A percentile compares a stretch with the other conserved stretches of the same genome.
Conservation (phyloP, 2,888 invertebrate genomes). For the Nemapogon koenigi region DNA sequence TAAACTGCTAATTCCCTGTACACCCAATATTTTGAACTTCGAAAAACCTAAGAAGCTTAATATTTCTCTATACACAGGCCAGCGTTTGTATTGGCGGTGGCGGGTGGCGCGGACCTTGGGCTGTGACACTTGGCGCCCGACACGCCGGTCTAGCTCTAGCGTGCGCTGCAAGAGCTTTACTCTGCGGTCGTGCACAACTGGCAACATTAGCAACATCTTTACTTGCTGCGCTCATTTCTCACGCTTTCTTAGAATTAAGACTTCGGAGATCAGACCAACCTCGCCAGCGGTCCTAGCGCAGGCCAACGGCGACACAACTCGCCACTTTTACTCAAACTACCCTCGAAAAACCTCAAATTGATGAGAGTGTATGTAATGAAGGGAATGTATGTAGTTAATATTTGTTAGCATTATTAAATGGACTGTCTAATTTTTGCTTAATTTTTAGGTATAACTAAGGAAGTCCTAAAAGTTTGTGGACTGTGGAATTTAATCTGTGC, state of each 20-base stretch:
- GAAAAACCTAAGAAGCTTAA: background rate
- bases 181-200: constrained; percentile 62
- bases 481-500: no score
- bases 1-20: no score
- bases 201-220: constrained; percentile 48
- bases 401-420: no score
- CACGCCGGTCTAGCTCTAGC: constrained; percentile 67
- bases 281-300: constrained; percentile 37
- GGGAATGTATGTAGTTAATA: no score
- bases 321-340: constrained; percentile 16
- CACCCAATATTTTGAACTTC: no score
- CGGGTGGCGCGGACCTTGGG: constrained; percentile 67
- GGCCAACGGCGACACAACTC: constrained; percentile 40
- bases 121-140: constrained; percentile 44
- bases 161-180: constrained; percentile 67
- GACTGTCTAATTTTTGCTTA: no score
- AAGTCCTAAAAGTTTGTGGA: no score
- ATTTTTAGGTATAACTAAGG: no score
- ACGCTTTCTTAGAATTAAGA: constrained; percentile 37
- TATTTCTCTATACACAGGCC: constrained; percentile 23
- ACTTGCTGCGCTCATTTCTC: constrained; percentile 34
- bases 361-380: constrained; percentile 4
- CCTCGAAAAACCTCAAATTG: constrained; percentile 1
- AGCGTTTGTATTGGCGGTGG: constrained; percentile 49
- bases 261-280: constrained; percentile 26